phyloP scores from a whole-genome alignment of 1,140 invertebrate species.

The Saccostrea cuccullata region DNA sequence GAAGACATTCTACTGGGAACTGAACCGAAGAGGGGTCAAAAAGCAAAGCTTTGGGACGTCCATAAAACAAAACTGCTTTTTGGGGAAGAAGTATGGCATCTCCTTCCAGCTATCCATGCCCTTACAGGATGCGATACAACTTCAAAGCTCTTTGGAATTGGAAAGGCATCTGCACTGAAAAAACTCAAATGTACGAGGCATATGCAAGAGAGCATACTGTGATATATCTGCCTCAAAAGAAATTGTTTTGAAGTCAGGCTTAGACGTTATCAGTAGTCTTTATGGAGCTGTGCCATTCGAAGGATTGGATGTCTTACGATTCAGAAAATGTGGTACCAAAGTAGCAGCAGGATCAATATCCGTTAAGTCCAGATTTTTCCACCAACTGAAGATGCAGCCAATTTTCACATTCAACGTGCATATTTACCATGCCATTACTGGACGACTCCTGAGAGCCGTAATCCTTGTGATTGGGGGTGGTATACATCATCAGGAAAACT shows the following conservation, averaged over 20 bases:
- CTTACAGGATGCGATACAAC: background rate
- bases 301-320: no score
- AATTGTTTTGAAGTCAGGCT: background rate
- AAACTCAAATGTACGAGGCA: no score
- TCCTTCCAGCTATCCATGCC: no score
- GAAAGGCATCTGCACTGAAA: no score
- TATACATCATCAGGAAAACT: no score
- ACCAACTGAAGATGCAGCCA: conserved; percentile 19
- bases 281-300: no score
- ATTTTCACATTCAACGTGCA: conserved; percentile 1
- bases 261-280: no score
- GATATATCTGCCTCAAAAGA: background rate
- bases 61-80: background rate
- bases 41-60: background rate
- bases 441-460: no score
- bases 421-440: conserved; percentile 3
- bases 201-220: background rate
- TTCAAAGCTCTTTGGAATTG: background rate
- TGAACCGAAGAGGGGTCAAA: background rate
- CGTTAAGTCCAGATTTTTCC: background rate
- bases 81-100: no score
- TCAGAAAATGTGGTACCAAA: no score
- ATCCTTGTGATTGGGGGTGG: no score
- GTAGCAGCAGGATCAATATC: background rate
- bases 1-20: background rate